Conservation (phyloP, 2,797 vertebrate species). For the Rhinella marina region DNA sequence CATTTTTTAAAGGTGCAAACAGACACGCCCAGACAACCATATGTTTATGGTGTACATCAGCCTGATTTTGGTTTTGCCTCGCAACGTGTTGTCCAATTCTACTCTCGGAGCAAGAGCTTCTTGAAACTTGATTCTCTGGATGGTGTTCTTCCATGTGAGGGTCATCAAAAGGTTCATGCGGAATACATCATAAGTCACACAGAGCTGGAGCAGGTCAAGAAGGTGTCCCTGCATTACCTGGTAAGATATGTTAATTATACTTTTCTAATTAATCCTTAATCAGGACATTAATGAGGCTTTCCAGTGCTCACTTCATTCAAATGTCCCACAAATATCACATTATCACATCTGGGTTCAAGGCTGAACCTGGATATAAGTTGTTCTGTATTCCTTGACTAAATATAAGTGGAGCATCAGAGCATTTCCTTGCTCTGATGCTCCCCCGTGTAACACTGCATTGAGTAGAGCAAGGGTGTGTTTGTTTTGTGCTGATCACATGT, state of each 20-base stretch:
- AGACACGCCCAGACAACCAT: not conserved
- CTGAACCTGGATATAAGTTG: too few relatives aligned
- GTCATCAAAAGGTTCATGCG: constrained; percentile 54
- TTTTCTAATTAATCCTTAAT: not conserved
- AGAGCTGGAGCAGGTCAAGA: constrained; percentile 5
- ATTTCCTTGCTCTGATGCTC: too few relatives aligned
- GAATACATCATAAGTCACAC: constrained; percentile 59
- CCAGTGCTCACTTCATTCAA: not conserved
- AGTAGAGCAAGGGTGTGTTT: too few relatives aligned
- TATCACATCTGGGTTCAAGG: too few relatives aligned
- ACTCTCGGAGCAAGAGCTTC: constrained; percentile 54
- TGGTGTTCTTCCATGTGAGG: constrained; percentile 35
- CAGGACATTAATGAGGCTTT: not conserved
- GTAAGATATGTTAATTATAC: constrained; percentile 41
- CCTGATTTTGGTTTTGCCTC: accelerated
- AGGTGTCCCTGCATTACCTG: constrained; percentile 59
- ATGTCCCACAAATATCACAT: too few relatives aligned
- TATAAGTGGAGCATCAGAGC: too few relatives aligned
- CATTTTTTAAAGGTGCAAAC: constrained; percentile 18
- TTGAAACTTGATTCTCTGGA: constrained; percentile 25
- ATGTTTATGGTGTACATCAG: accelerated
- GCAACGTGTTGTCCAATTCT: not conserved
- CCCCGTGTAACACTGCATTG: too few relatives aligned
- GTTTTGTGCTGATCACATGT: too few relatives aligned
- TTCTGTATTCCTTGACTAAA: too few relatives aligned